These are phyloP conservation scores for Caenorhabditis remanei DNA, from an alignment of 1,140 invertebrate genomes.

Conservation along the genomic window DNA sequence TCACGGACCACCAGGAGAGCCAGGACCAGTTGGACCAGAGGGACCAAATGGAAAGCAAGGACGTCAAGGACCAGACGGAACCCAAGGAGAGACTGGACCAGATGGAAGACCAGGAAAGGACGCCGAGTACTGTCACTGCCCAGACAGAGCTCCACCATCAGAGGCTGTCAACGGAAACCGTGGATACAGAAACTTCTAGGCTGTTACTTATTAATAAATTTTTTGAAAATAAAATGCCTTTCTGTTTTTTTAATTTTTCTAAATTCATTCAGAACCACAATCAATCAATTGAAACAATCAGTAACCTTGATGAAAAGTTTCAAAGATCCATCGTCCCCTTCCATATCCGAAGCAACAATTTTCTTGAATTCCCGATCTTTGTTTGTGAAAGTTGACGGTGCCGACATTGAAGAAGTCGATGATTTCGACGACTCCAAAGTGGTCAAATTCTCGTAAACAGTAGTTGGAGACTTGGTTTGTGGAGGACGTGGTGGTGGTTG, in stretches of 20 bases:
- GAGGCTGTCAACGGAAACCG: constrained; percentile 44
- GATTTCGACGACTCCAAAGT: background rate
- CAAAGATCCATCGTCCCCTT: background rate
- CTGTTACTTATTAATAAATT: background rate
- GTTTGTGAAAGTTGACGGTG: background rate
- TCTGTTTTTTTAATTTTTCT: background rate
- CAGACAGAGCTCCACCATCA: constrained; percentile 60
- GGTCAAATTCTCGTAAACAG: constrained; percentile 30
- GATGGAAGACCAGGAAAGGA: constrained; percentile 71
- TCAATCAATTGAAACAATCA: constrained; percentile 10
- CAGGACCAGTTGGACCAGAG: constrained; percentile 70
- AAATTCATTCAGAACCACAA: background rate
- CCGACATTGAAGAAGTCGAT: background rate
- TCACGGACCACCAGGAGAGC: constrained; percentile 68
- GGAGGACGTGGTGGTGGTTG: background rate
- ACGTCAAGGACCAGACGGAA: constrained; percentile 65
- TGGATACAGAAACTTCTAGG: constrained; percentile 44
- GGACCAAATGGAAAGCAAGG: constrained; percentile 67
- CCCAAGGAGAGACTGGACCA: constrained; percentile 68
- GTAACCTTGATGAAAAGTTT: background rate
- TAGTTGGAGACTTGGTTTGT: background rate
- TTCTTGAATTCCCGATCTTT: constrained; percentile 18
- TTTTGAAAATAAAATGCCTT: background rate
- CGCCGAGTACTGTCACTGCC: constrained; percentile 71
- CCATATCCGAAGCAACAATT: background rate